These are phyloP conservation scores for Antechinus flavipes DNA, from an alignment of 2,113 vertebrate species.

Conservation along the genomic window DNA sequence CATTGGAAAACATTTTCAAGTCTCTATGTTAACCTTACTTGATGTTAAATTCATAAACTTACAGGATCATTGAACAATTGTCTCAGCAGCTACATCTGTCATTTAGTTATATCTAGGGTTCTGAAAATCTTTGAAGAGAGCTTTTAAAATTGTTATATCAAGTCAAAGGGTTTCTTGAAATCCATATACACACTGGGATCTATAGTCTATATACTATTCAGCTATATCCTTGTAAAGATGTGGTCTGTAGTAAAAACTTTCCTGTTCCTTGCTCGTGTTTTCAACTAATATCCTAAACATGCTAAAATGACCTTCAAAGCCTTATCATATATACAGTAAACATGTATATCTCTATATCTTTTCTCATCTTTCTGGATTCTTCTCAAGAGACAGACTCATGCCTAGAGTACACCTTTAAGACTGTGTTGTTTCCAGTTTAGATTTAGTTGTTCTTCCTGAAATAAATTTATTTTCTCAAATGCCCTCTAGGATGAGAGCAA, in stretches of 20 bases:
- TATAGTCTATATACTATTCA: background rate
- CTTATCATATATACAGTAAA: background rate
- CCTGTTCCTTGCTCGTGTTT: background rate
- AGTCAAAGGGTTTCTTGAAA: background rate
- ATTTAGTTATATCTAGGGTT: background rate
- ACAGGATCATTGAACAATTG: background rate
- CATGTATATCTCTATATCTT: background rate
- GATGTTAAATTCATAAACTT: background rate
- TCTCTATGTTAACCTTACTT: background rate
- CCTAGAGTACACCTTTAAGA: background rate
- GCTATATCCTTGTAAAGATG: background rate
- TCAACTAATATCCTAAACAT: background rate
- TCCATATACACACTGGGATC: background rate
- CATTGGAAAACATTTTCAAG: background rate
- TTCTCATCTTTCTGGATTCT: background rate
- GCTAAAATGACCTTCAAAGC: background rate
- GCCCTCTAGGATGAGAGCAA: background rate
- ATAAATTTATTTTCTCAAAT: background rate
- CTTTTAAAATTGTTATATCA: background rate
- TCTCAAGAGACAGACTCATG: background rate
- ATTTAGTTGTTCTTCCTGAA: no score
- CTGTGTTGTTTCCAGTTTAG: background rate
- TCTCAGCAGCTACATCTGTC: background rate
- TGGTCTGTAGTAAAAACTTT: background rate
- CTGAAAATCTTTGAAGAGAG: background rate